phyloP scores from a whole-genome alignment of 2,113 vertebrate species.

The Heterotis niloticus region DNA sequence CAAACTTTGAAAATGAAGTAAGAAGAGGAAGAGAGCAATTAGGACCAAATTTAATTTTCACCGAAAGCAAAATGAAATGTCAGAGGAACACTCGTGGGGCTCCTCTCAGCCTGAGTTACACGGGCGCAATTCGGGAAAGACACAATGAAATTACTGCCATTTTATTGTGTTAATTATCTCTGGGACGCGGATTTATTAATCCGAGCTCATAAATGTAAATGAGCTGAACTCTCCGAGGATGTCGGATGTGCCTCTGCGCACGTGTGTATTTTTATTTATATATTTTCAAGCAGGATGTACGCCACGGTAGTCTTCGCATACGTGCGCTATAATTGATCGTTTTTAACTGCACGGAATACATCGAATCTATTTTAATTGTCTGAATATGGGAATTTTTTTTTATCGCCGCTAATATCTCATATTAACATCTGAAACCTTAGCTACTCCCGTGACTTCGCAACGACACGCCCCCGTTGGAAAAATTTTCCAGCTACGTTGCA shows the following conservation, averaged over 20 bases:
- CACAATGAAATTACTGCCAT: constrained; percentile 85
- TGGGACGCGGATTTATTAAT: constrained; percentile 76
- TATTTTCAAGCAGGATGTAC: not conserved
- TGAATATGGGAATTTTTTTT: no score
- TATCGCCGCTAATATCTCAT: no score
- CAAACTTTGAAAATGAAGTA: constrained; percentile 57
- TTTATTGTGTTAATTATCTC: constrained; percentile 80
- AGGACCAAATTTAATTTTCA: constrained; percentile 74
- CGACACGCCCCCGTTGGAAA: no score
- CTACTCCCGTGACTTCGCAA: no score
- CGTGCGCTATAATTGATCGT: no score
- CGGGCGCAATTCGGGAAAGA: constrained; percentile 75
- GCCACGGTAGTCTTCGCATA: no score
- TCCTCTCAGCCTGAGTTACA: constrained; percentile 77
- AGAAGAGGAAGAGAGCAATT: constrained; percentile 49
- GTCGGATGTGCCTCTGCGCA: constrained; percentile 28
- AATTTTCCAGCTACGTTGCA: no score
- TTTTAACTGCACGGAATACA: no score
- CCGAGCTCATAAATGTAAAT: constrained; percentile 74
- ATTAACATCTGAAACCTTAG: no score
- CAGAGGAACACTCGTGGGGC: constrained; percentile 72
- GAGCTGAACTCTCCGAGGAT: constrained; percentile 68
- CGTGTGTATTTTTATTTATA: not conserved
- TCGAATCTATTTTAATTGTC: no score
- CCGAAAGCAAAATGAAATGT: constrained; percentile 73